These are phyloP conservation scores for Meandrina meandrites DNA, from an alignment of 92 coral and sea anemone genomes.

Conservation along the genomic window DNA sequence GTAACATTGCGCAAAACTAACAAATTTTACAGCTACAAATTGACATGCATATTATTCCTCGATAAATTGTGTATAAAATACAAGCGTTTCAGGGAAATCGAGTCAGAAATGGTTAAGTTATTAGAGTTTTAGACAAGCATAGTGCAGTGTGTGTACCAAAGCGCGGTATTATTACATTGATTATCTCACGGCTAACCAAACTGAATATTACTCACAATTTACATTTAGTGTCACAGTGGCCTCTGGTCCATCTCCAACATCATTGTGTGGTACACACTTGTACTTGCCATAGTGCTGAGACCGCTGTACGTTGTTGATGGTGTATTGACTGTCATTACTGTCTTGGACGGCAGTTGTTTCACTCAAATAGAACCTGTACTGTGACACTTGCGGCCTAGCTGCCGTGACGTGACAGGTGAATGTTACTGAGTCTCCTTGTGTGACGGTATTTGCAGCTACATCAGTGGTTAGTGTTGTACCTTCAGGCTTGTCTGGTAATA, in stretches of 20 bases:
- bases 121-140: too few species aligned
- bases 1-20: too few species aligned
- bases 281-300: conserved; percentile 19
- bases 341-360: too few species aligned
- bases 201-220: conserved; percentile 34
- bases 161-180: too few species aligned
- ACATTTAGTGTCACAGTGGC: neutral
- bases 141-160: too few species aligned
- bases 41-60: too few species aligned
- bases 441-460: conserved; percentile 3
- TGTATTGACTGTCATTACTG: neutral
- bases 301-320: neutral
- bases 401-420: conserved; percentile 20
- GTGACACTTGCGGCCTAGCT: conserved; percentile 29
- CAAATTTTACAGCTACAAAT: too few species aligned
- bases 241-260: conserved; percentile 15
- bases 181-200: too few species aligned
- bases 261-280: conserved; percentile 10
- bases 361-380: conserved; percentile 14
- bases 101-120: too few species aligned
- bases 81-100: too few species aligned
- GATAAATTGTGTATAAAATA: too few species aligned
- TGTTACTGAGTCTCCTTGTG: conserved; percentile 8
- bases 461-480: neutral
- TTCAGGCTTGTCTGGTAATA: conserved; percentile 19